Evolutionary conservation across 1,140 invertebrate species (phyloP).

Genomic region (Drosophila nebulosa): DNA sequence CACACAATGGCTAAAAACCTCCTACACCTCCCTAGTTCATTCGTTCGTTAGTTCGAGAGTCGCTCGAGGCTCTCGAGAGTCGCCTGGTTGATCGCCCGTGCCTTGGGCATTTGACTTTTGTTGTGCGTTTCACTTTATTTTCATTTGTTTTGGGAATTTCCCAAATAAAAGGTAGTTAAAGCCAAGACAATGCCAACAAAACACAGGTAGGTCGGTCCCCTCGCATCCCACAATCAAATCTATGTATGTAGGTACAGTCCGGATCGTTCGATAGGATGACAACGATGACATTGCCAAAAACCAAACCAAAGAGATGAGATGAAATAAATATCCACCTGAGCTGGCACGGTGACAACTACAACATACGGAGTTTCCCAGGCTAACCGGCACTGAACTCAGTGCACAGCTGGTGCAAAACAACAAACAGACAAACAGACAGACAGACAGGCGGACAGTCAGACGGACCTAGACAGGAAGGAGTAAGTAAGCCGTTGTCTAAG

Average conservation of each 20-base stretch:
- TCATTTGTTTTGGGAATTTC: conserved; percentile 78
- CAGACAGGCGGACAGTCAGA: conserved; percentile 1
- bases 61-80: background rate
- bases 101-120: conserved; percentile 73
- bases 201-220: conserved; percentile 48
- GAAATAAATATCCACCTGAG: conserved; percentile 43
- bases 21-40: too few species aligned
- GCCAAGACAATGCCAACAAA: conserved; percentile 60
- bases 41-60: background rate
- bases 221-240: background rate
- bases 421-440: conserved; percentile 17
- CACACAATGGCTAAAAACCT: conserved; percentile 57
- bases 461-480: conserved; percentile 55
- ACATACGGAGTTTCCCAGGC: conserved; percentile 68
- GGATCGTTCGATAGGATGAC: conserved; percentile 22
- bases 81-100: conserved; percentile 41
- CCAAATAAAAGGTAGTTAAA: conserved; percentile 76
- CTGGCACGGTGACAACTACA: background rate
- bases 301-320: conserved; percentile 16
- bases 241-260: conserved; percentile 53
- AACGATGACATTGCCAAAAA: conserved; percentile 39
- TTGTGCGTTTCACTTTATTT: conserved; percentile 75
- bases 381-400: too few species aligned
- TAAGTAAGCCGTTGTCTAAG: conserved; percentile 68
- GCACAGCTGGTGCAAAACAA: conserved; percentile 58